Base-by-base conservation (phyloP, 2,888 invertebrate species). In the Meghimatium bilineatum region DNA sequence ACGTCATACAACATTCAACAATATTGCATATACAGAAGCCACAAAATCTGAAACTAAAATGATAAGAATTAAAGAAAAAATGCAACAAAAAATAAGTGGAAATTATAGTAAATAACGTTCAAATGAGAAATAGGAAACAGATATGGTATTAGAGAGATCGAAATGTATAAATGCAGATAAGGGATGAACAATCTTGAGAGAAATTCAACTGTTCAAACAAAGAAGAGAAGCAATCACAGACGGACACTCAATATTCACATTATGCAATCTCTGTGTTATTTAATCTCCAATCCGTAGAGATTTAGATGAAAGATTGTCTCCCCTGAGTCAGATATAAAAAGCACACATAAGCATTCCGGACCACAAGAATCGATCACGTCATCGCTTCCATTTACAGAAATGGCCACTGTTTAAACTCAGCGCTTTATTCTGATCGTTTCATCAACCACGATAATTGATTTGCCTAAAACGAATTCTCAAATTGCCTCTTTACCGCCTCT, bases 401-500 rank as follows among this genome's bases (percentile, higher is more conserved):
- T 75, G 20, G 29, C 56, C 75, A n/a, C 52, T 75, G 75, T 75
- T 75, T 75, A 75, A 75, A 75, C 75, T 29, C 32, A 29, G 14
- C 52, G 75, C 75, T 52, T 52, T 75, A 32, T 29, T 3, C 75
- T 12, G 75, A 52, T 75, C 75, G 52, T 75, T 36, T 56, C 49
- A 52, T 75, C 75, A 26, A 26, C 56, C 56, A 12, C 44, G 1
- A 52, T 75, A 75, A 75, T 75, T 75, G 75, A 75, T 75, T 75
- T 75, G 52, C 75, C 38, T 75, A 75, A 75, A 75, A 75, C 32
- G 75, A 75, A 52, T 75, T 52, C 56, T 56, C 29, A 75, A 52
- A 75, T 52, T 52, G 75, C 75, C 52, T 75, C 75, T 75, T 49
- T 49, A 44, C 12, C 12, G 44, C 44, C 14, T n/a, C 52, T 49